Conservation (phyloP, 2,113 vertebrate genomes). For the Dicentrarchus labrax region DNA sequence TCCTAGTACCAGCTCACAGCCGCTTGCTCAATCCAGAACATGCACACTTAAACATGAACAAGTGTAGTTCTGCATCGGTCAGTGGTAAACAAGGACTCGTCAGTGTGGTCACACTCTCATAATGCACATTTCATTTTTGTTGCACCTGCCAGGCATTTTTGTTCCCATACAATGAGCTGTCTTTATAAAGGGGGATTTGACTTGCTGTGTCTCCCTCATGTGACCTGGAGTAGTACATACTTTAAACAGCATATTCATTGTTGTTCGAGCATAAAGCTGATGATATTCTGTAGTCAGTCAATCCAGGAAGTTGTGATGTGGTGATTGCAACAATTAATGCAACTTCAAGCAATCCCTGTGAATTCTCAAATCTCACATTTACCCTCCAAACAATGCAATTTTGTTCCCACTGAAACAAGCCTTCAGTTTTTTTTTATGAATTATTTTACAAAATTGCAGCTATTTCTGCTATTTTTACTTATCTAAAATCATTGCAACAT, state of each 20-base stretch:
- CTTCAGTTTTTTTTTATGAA: too few species aligned
- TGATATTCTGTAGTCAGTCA: background rate
- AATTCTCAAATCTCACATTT: too few species aligned
- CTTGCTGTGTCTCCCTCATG: background rate
- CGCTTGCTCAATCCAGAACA: background rate
- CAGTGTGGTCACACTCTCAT: background rate
- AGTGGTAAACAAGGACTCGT: background rate
- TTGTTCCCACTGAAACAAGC: too few species aligned
- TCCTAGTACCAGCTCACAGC: background rate
- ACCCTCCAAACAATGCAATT: too few species aligned
- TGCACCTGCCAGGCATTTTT: background rate
- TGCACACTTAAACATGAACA: background rate
- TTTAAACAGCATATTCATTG: too few species aligned
- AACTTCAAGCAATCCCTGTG: too few species aligned
- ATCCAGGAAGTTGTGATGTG: too few species aligned
- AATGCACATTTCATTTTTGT: slow-evolving; percentile 2
- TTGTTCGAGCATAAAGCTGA: background rate
- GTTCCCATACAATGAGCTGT: background rate
- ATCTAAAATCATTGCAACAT: too few species aligned
- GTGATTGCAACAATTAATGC: too few species aligned
- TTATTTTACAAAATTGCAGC: too few species aligned
- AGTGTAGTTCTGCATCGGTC: background rate
- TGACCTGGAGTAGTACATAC: fast-evolving
- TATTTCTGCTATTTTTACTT: too few species aligned
- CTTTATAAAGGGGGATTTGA: background rate